Evolutionary conservation across 2,888 invertebrate species (phyloP).

Genomic region (Brenthis hecate): DNA sequence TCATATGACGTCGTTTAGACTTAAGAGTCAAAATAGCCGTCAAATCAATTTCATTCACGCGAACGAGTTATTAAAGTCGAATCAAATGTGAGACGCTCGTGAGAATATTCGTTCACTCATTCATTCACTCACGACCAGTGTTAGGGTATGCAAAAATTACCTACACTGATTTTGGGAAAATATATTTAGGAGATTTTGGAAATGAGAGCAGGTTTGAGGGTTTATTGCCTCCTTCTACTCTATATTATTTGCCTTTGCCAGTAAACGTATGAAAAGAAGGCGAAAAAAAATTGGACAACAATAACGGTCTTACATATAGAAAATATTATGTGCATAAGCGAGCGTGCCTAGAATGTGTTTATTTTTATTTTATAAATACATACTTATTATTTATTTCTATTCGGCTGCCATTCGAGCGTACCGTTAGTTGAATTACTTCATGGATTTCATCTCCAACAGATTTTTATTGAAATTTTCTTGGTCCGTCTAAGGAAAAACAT

Average conservation of each 20-base stretch:
- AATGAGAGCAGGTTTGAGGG: not conserved
- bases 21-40: conserved; percentile 66
- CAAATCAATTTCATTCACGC: conserved; percentile 81
- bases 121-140: conserved; percentile 64
- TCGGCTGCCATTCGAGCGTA: no score
- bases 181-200: not conserved
- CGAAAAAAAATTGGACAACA: no score
- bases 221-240: not conserved
- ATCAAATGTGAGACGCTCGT: conserved; percentile 73
- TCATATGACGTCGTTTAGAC: conserved; percentile 39
- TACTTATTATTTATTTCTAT: no score
- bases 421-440: no score
- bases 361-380: no score
- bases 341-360: no score
- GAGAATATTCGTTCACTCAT: conserved; percentile 64
- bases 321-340: no score
- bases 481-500: no score
- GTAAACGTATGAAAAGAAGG: no score
- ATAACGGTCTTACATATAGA: no score
- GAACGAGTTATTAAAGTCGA: conserved; percentile 76
- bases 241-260: not conserved
- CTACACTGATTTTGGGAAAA: not conserved
- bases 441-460: no score
- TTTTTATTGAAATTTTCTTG: no score
- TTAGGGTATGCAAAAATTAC: conserved; percentile 41